Percentiles rank a stretch among this genome's conserved stretches.
Evolutionary conservation across 2,797 vertebrate genomes (phyloP).

Genomic region (Falco concolor): DNA sequence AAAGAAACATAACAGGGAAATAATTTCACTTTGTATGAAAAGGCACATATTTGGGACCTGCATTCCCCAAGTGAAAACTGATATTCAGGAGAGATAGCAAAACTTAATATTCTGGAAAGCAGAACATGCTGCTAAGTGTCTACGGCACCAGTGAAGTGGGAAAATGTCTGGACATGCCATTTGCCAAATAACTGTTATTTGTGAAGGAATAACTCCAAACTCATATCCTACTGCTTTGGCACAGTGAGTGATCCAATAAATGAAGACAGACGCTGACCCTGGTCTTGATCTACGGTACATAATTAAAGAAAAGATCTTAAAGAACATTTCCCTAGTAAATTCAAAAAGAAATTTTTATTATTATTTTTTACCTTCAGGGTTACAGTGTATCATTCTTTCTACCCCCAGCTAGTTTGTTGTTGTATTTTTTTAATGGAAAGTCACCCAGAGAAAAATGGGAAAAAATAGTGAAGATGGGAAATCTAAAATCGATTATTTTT

Average conservation of each 20-base stretch:
- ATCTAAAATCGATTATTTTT: background rate
- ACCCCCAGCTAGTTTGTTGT: background rate
- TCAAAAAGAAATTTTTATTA: background rate
- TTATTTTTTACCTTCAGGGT: background rate
- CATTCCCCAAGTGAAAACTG: conserved; percentile 1
- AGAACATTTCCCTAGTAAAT: background rate
- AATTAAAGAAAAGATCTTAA: background rate
- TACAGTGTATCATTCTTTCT: background rate
- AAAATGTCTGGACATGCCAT: conserved; percentile 40
- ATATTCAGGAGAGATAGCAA: conserved; percentile 43
- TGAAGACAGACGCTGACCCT: background rate
- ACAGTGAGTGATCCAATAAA: background rate
- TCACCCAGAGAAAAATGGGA: background rate
- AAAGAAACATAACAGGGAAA: background rate
- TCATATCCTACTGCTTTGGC: conserved; percentile 53
- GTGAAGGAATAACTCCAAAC: conserved; percentile 45
- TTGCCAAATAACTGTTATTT: conserved; percentile 46
- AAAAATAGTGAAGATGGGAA: background rate
- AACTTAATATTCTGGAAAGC: conserved; percentile 23
- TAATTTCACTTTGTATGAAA: conserved; percentile 7
- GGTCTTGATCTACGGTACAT: background rate
- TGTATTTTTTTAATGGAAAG: background rate
- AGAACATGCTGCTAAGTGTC: conserved; percentile 16
- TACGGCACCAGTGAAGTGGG: conserved; percentile 52
- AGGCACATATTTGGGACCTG: background rate